Percentiles rank a stretch among this genome's conserved stretches.
phyloP scores from a whole-genome alignment of 1,140 invertebrate genomes.

The Aleiodes sp. region DNA sequence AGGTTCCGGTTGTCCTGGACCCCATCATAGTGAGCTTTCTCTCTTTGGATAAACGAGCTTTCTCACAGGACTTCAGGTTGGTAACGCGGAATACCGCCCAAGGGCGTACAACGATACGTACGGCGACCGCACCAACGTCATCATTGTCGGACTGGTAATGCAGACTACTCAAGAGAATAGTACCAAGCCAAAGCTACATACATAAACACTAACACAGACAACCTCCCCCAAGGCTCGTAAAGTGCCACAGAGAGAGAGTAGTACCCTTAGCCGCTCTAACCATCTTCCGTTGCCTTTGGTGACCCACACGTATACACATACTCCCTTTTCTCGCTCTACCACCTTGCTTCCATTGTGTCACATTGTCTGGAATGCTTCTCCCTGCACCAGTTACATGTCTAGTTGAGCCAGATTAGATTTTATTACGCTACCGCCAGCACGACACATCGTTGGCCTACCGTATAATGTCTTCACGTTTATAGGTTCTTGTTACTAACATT shows the following conservation, averaged over 20 bases:
- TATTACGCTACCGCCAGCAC: constrained; percentile 42
- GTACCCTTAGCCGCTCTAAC: constrained; percentile 31
- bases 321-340: constrained; percentile 24
- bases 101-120: constrained; percentile 23
- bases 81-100: constrained; percentile 7
- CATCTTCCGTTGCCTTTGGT: constrained; percentile 25
- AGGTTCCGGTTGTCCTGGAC: background rate
- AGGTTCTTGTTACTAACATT: background rate
- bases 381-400: constrained; percentile 42
- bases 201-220: background rate
- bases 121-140: constrained; percentile 4
- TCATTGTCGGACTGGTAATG: constrained; percentile 5
- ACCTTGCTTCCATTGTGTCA: constrained; percentile 43
- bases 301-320: background rate
- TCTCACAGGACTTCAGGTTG: constrained; percentile 5
- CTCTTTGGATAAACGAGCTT: constrained; percentile 7
- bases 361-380: constrained; percentile 43
- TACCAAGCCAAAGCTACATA: constrained; percentile 16
- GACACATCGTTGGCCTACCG: constrained; percentile 34
- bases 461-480: constrained; percentile 32
- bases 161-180: background rate
- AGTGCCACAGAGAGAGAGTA: no score
- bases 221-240: constrained; percentile 42
- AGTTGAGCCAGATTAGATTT: constrained; percentile 49
- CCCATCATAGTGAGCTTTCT: background rate